Evolutionary conservation across 1,140 invertebrate species (phyloP), one percentile per base, ranked within the genome.

Genomic region (Cotesia typhae): DNA sequence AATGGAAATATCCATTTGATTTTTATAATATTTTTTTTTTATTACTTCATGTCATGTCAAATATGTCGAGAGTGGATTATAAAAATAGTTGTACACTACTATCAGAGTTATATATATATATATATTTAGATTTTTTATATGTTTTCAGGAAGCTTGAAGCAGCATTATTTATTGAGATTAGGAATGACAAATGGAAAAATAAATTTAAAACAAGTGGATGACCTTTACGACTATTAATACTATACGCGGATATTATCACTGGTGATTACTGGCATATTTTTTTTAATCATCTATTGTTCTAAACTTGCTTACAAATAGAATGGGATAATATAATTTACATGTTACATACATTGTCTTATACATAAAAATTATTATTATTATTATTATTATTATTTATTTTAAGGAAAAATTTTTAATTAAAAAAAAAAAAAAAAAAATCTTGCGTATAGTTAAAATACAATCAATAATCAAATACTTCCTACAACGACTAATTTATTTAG

Each of bases 401-500:
- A 47, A 47, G 6, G 41, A 47, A 47, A 47, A 10, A 5, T 28
- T 28, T 28, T 28, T 28, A 28, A 7, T 20, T 28, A 73, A 17
- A 65, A 69, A 20, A 47, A 20, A 36, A 14, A 60, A 70, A 72
- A 67, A 75, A 76, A 76, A 75, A 51, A 76, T 78, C 68, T 79
- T 77, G 80, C 80, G 81, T 85, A 84, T 83, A 82, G 82, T 84
- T 35, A 70, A 78, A 82, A 82, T 82, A 79, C 78, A 77, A 80
- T 83, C 79, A 80, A 83, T 81, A 80, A 84, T 83, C 76, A 77
- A 79, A 79, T 72, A 84, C 82, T 85, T 85, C 79, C 81, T 84
- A 84, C 83, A 85, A 83, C 83, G 83, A 85, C 77, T 82, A 70
- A 68, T 47, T 47, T 47, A 47, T 47, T 9, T 10, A 52, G n/a